Conservation (phyloP, 1,140 invertebrate species). For the Globodera ellingtonae region DNA sequence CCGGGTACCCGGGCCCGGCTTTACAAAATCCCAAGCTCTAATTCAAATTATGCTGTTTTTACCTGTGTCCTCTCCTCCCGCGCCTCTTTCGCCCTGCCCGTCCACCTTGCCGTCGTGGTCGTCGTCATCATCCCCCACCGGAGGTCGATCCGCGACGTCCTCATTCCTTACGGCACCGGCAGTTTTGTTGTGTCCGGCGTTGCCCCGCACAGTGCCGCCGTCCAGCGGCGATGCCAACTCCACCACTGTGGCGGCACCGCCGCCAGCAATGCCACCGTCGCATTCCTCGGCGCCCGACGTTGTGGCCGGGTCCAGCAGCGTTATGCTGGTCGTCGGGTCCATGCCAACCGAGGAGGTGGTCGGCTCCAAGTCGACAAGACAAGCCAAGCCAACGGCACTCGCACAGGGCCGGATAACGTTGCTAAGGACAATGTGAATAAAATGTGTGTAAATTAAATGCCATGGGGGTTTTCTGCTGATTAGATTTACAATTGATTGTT, state of each 20-base stretch:
- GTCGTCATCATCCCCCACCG: not conserved
- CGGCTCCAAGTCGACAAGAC: conserved; percentile 20
- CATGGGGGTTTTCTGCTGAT: not conserved
- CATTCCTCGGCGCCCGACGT: conserved; percentile 8
- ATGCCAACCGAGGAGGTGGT: conserved; percentile 11
- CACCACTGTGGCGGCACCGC: not conserved
- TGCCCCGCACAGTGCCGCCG: not conserved
- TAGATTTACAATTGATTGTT: conserved; percentile 10
- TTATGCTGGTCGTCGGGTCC: conserved; percentile 25
- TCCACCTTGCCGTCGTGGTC: not conserved
- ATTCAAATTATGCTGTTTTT: not conserved
- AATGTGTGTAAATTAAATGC: too few species aligned
- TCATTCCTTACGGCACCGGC: too few species aligned
- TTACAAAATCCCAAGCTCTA: not conserved
- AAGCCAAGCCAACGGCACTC: not conserved
- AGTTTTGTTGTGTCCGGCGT: not conserved
- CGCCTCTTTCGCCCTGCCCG: too few species aligned
- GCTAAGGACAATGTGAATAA: conserved; percentile 10
- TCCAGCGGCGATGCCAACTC: not conserved
- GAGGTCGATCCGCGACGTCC: not conserved
- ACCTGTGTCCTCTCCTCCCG: not conserved
- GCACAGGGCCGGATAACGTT: not conserved
- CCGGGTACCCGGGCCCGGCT: not conserved
- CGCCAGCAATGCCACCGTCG: not conserved
- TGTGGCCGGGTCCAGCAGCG: conserved; percentile 16